These are phyloP conservation scores for Nesidiocoris tenuis DNA, from an alignment of 2,888 invertebrate genomes.

Conservation along the genomic window DNA sequence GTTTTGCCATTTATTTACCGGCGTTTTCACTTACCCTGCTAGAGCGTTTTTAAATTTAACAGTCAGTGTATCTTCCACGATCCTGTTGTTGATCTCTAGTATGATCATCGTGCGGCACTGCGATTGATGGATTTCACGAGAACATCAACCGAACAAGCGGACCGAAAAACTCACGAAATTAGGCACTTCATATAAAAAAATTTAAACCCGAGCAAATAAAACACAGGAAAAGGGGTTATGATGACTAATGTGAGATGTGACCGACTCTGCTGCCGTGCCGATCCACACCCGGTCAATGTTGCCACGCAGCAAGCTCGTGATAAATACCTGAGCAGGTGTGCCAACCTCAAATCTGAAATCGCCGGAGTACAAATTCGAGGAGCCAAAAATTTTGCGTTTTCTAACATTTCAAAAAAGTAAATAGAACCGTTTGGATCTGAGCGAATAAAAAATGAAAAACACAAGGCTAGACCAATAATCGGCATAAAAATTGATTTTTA, in stretches of 20 bases:
- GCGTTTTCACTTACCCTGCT: slow-evolving; percentile 76
- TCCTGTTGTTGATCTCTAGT: slow-evolving; percentile 98
- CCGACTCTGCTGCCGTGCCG: slow-evolving; percentile 15
- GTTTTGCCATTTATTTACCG: too few species aligned
- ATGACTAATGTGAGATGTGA: slow-evolving; percentile 36
- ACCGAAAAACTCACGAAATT: neutral
- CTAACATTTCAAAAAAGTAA: too few species aligned
- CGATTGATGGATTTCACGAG: neutral
- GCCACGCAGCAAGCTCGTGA: neutral
- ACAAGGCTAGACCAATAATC: too few species aligned
- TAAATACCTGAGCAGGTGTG: neutral
- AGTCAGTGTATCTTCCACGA: slow-evolving; percentile 94
- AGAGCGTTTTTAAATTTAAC: slow-evolving; percentile 94
- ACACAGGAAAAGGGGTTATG: slow-evolving; percentile 14
- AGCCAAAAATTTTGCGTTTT: too few species aligned
- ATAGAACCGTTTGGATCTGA: too few species aligned
- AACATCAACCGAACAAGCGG: slow-evolving; percentile 28
- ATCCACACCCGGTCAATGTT: slow-evolving; percentile 40
- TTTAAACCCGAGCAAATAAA: neutral
- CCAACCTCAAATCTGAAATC: too few species aligned
- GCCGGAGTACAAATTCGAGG: too few species aligned
- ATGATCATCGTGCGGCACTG: slow-evolving; percentile 70
- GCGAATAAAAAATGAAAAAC: too few species aligned
- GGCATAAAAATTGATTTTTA: too few species aligned
- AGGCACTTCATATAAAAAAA: neutral